Conservation (phyloP, 1,140 invertebrate genomes). For the Eupeodes corollae region DNA sequence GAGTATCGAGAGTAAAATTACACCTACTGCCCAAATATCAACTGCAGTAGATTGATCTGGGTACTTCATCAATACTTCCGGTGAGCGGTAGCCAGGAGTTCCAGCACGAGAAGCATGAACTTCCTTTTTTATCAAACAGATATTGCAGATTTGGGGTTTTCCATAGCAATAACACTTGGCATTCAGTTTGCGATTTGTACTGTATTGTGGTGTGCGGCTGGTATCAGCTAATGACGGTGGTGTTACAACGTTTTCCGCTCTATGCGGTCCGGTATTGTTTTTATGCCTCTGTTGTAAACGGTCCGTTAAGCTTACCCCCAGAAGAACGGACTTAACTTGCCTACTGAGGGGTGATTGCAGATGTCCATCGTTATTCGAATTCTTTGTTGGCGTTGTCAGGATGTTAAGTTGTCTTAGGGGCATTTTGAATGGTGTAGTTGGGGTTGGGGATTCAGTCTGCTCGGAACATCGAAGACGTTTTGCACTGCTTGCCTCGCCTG, state of each 20-base stretch:
- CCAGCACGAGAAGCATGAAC: conserved; percentile 69
- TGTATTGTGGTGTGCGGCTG: conserved; percentile 12
- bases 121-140: conserved; percentile 46
- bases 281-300: conserved; percentile 13
- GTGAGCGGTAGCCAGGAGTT: conserved; percentile 78
- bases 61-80: conserved; percentile 74
- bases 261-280: conserved; percentile 10
- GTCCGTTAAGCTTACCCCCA: neutral
- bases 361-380: conserved; percentile 1
- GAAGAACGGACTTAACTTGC: neutral
- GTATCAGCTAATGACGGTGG: neutral
- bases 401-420: conserved; percentile 33
- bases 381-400: conserved; percentile 12
- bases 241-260: neutral
- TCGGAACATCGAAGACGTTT: conserved; percentile 7
- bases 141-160: conserved; percentile 49
- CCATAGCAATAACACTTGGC: conserved; percentile 52
- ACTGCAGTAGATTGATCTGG: conserved; percentile 65
- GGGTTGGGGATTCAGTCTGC: neutral
- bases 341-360: neutral
- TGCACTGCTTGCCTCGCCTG: neutral
- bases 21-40: conserved; percentile 81
- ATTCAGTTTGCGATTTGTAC: conserved; percentile 26
- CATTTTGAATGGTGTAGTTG: conserved; percentile 15
- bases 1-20: conserved; percentile 71